Base-by-base conservation (phyloP, 2,113 vertebrate genomes). In the Eulemur macaco region DNA sequence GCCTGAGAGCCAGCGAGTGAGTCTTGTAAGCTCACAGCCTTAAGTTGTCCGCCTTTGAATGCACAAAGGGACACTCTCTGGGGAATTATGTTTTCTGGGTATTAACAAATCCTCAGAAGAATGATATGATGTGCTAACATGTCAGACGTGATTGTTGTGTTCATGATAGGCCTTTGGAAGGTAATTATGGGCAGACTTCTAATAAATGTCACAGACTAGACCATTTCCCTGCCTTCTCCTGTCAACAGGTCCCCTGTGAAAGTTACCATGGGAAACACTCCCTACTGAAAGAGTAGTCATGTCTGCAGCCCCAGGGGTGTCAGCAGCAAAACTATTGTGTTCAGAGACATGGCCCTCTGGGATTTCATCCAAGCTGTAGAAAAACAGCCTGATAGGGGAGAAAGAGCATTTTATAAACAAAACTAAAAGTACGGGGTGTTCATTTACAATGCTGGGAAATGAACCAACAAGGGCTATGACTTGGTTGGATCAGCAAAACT, bases 381-480 rank as follows among this genome's bases (percentile, higher is more conserved):
- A 95, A 94, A 82, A 94, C 68, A 94, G 83, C 42, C 58, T 63
- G 74, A 80, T 42, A 47, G 42, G 11, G 78, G 56, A 29, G 18
- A 18, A 31, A 92, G 88, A 85, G 42, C 31, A 89, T 74, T 94
- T 92, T 84, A 92, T 92, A 96, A 97, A 96, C 86, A 97, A 93
- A 96, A 81, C 52, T 39, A n/a, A 86, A 78, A 87, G 76, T 94
- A 88, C 83, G 71, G 47, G 47, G 23, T 89, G 47, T 94, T 93
- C 83, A 73, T 91, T 93, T 93, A 96, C 63, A 69, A 31, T 18
- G 37, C 39, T 76, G 86, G 56, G 52, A 69, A 94, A 71, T 94
- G 27, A 93, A 87, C 12, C 42, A 31, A 10, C 27, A 91, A 87
- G 60, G 56, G 37, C 66, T 60, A 11, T 56, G 63, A 96, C 56